Percentiles rank a stretch among this genome's conserved stretches.
Conservation (phyloP, 2,113 vertebrate species). For the Cygnus buccinator region DNA sequence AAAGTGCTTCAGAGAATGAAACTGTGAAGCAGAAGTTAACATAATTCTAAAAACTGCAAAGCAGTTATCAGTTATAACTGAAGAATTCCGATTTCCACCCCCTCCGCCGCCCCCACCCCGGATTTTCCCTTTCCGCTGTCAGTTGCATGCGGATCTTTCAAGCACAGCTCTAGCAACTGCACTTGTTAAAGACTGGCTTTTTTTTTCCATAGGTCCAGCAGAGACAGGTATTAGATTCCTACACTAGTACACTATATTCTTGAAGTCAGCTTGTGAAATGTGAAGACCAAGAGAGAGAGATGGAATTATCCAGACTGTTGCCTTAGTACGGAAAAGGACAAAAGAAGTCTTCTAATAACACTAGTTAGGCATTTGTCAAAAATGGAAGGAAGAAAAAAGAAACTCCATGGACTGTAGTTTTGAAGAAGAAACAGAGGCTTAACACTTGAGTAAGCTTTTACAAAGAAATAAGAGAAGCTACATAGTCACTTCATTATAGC, state of each 20-base stretch:
- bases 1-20: neutral
- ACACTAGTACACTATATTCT: neutral
- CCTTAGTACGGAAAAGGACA: neutral
- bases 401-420: neutral
- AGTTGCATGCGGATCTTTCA: neutral
- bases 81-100: neutral
- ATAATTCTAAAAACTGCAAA: neutral
- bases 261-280: neutral
- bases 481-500: neutral
- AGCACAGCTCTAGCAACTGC: neutral
- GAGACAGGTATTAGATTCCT: neutral
- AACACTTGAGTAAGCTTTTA: neutral
- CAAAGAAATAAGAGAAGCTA: neutral
- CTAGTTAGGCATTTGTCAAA: neutral
- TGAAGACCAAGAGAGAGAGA: neutral
- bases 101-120: too few relatives aligned
- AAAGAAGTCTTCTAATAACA: neutral
- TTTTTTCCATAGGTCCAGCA: neutral
- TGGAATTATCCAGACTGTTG: neutral
- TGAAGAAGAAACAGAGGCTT: neutral
- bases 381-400: neutral
- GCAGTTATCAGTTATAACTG: neutral
- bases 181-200: neutral
- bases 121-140: neutral
- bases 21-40: neutral